A percentile compares a stretch with the other conserved stretches of the same genome.
Conservation (phyloP, 92 coral and sea anemone species). For the Blastomussa wellsi region DNA sequence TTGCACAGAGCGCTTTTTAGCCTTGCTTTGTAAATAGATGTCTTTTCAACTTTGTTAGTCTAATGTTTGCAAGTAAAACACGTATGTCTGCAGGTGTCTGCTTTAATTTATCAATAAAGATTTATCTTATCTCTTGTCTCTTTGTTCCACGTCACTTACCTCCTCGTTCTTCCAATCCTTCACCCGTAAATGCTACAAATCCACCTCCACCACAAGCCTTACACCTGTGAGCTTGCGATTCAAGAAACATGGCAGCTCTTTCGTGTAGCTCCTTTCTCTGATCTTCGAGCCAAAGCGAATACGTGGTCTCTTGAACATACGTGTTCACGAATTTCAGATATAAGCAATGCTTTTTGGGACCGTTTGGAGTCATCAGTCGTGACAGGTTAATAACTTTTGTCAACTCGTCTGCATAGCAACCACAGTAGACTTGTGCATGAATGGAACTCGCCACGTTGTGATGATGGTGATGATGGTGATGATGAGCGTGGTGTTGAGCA, state of each 20-base stretch:
- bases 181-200: conserved; percentile 63
- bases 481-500: conserved; percentile 89
- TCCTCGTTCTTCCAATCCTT: not conserved
- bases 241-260: conserved; percentile 90
- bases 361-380: conserved; percentile 83
- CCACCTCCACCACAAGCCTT: conserved; percentile 97
- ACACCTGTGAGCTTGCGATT: conserved; percentile 96
- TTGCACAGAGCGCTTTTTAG: too few species aligned
- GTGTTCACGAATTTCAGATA: conserved; percentile 83
- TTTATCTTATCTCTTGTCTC: too few species aligned
- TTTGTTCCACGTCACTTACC: not conserved
- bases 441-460: conserved; percentile 87
- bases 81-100: too few species aligned
- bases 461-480: conserved; percentile 99
- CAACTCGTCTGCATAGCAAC: conserved; percentile 91
- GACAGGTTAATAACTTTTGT: conserved; percentile 86
- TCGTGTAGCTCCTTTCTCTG: conserved; percentile 87
- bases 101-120: too few species aligned
- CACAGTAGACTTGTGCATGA: conserved; percentile 91
- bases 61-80: too few species aligned
- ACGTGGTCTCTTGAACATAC: conserved; percentile 92
- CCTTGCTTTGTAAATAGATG: too few species aligned
- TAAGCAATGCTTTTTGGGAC: conserved; percentile 88
- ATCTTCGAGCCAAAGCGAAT: conserved; percentile 90
- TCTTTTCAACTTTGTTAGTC: too few species aligned